Base-by-base conservation (phyloP, 2,888 invertebrate genomes). In the Leptopterna dolabrata region DNA sequence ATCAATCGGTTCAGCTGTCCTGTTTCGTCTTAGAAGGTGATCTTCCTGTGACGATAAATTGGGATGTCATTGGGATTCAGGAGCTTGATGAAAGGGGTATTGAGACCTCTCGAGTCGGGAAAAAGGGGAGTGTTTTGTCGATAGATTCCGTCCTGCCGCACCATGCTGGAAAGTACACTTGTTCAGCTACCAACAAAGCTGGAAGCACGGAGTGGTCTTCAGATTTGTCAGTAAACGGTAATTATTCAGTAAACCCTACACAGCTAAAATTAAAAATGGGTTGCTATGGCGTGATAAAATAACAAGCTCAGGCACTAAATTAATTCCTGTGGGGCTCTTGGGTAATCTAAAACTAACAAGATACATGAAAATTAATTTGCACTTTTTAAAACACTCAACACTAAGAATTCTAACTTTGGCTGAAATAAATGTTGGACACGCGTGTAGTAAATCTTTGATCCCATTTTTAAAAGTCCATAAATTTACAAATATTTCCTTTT, bases 11-110 rank as follows among this genome's bases (percentile, higher is more conserved):
- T 47, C 95, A 95, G 87, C 93, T 95, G 1, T 94, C 94, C 80
- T 96, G 96, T 91, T 94, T 95, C 55, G 95, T 95, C 36, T 94
- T 93, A 90, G 95, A 95, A 91, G 96, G 97, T 47, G 97, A 97
- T 91, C 92, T 95, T 89, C 97, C 97, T 14, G 92, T 97, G 88
- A 94, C 94, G 89, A 95, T 97, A 88, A 93, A 93, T 80, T 97
- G 96, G 96, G 94, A 93, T 81, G 94, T 96, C 89, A 95, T 96
- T 90, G 93, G 93, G 70, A 91, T 91, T 70, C 76, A n/a, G 19
- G 63, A 29, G 41, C 90, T 90, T 11, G 89, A 90, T 45, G 89
- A 90, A 89, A 88, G 2, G 89, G 92, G 92, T 45, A 90, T 92
- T 41, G 90, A 90, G 16, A 91, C 91, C 1, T 92, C 92, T 84